Base-by-base conservation (phyloP, 2,113 vertebrate genomes). In the Bubo bubo region DNA sequence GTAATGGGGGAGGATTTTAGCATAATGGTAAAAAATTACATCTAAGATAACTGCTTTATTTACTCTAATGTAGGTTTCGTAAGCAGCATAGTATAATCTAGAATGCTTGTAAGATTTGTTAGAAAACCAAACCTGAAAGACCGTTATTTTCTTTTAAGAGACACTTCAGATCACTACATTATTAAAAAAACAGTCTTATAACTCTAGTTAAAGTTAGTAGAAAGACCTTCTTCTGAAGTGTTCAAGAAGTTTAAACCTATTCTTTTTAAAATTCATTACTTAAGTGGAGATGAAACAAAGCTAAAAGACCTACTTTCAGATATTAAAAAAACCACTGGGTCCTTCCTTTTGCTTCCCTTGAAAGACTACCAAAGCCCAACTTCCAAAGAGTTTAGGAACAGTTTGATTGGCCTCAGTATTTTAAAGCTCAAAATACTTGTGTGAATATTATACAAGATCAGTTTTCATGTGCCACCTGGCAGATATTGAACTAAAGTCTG, bases 1-100 rank as follows among this genome's bases (percentile, higher is more conserved):
- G 86, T 96, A 91, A 82, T 96, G 86, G 91, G 83, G 79, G 92
- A 92, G 64, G 27, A 72, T 85, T 97, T 97, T 95, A 96, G 56
- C 93, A 17, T 39, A 73, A 92, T 68, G 66, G 70, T 96, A 95
- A 95, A 96, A 93, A 88, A 83, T 80, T 90, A 64, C 49, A 75
- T 86, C 81, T 93, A 77, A 88, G 52, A 75, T 88, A 92, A 82
- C 76, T 75, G 10, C 62, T 92, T 94, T 94, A 92, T 58, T 47
- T 47, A 47, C 7, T 47, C 45, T 47, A 94, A 74, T 39, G 68
- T 37, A 39, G 26, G 20, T 84, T 96, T 84, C 88, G 95, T 95
- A 90, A 95, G 64, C 20, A 74, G 27, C 34, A 30, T 37, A 67
- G 41, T 75, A 91, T 85, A 30, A 55, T 72, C 32, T 53, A 90